Base-by-base conservation (phyloP, 2,113 vertebrate genomes). In the Erpornis zantholeuca region DNA sequence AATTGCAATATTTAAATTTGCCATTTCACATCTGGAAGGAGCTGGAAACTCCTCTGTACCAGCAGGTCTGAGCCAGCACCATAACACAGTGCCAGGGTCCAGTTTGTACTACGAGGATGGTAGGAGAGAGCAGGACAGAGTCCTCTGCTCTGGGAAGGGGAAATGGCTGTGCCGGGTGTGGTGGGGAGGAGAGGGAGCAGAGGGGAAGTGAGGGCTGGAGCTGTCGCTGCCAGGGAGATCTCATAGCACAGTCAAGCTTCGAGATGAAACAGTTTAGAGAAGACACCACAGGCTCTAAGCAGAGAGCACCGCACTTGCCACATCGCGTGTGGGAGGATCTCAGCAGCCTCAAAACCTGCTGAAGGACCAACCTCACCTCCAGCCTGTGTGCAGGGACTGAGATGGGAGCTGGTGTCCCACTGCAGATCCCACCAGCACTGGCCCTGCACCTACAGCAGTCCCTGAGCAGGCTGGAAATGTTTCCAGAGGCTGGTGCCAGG, bases 1-100 rank as follows among this genome's bases (percentile, higher is more conserved):
- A 97, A 98, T 97, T 96, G 97, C 96, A 88, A 78, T 93, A 95
- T 96, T 97, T 94, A 93, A 95, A 95, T 96, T 88, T 92, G 93
- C 92, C 64, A 76, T 90, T 88, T 90, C 94, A 75, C 91, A 49
- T 70, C 96, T 95, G 96, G 78, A 92, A 96, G 91, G 81, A 92
- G 93, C 94, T 89, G 75, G 53, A 69, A 68, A 68, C 76, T 86
- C 75, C 23, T 20, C 42, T 71, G 11, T 9, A 49, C 68, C 42
- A 31, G 83, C 11, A 2, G 82, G 88, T 13, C 86, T 71, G 68
- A 14, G 45, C 40, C 78, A 56, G 49, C 1, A 4, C 36, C 13
- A 6, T 5, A 17, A 66, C 45, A 22, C 68, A 15, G 73, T 1
- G 57, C 63, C 42, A 13, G 53, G 64, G 50, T 59, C 86, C 11